Conservation (phyloP, 2,888 invertebrate genomes). For the Beris chalybata region DNA sequence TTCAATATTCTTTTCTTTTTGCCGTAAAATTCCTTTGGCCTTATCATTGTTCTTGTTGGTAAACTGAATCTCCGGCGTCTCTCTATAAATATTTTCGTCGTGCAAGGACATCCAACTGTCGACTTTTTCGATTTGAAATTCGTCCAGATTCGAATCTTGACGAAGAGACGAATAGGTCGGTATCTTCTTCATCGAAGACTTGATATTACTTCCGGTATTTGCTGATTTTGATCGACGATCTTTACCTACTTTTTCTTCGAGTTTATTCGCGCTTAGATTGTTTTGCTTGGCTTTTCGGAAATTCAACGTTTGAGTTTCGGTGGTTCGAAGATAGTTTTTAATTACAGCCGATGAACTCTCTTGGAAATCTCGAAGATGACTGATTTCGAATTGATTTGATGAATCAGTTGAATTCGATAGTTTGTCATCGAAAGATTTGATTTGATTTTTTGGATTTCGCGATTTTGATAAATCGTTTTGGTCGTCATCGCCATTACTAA, state of each 20-base stretch:
- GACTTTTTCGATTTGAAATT: conserved; percentile 55
- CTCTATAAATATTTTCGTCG: conserved; percentile 8
- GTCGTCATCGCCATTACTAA: background rate
- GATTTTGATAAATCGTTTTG: conserved; percentile 14
- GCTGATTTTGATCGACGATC: conserved; percentile 40
- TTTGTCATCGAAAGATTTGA: background rate
- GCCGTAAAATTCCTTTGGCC: conserved; percentile 40
- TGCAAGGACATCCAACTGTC: conserved; percentile 57
- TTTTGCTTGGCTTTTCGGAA: conserved; percentile 49
- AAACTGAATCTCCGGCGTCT: conserved; percentile 10
- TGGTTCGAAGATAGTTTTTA: conserved; percentile 52
- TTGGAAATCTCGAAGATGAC: conserved; percentile 13
- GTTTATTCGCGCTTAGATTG: conserved; percentile 42
- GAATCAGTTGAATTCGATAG: conserved; percentile 17
- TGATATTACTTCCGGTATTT: conserved; percentile 7
- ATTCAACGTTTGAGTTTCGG: conserved; percentile 39
- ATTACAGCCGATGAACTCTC: conserved; percentile 45
- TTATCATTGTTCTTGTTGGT: background rate
- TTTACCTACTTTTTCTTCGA: conserved; percentile 28
- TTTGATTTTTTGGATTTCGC: background rate
- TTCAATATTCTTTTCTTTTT: conserved; percentile 35
- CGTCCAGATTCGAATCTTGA: conserved; percentile 52
- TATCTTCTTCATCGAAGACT: conserved; percentile 41
- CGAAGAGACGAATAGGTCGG: conserved; percentile 43
- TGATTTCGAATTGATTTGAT: conserved; percentile 18